Conservation (phyloP, 1,140 invertebrate genomes). For the Drosophila littoralis region DNA sequence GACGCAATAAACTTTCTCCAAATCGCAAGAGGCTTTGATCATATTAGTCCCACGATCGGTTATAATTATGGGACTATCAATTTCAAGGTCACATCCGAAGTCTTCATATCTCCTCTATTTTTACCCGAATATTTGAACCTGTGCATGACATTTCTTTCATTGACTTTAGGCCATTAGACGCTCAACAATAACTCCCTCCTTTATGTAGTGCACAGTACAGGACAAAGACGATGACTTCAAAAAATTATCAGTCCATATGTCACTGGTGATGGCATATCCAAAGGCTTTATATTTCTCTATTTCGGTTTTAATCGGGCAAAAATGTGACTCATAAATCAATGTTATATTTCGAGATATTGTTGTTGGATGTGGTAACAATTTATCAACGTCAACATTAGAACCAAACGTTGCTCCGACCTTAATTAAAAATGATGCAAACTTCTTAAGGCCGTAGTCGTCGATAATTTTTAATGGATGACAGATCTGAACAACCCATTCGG, state of each 20-base stretch:
- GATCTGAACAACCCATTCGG: constrained; percentile 28
- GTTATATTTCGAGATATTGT: constrained; percentile 24
- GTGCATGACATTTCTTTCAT: constrained; percentile 18
- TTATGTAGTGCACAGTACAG: constrained; percentile 13
- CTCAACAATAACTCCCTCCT: constrained; percentile 10
- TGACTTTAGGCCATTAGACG: constrained; percentile 13
- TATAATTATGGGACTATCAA: constrained; percentile 31
- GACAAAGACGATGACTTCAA: constrained; percentile 6
- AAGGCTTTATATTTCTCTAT: constrained; percentile 20
- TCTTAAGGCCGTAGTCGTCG: constrained; percentile 18
- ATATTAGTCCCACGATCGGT: constrained; percentile 39
- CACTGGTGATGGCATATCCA: constrained; percentile 17
- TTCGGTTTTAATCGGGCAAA: constrained; percentile 8
- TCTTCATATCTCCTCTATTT: constrained; percentile 10
- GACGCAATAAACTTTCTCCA: constrained; percentile 27
- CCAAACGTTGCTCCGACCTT: constrained; percentile 37
- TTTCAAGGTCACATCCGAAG: constrained; percentile 26
- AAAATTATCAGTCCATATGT: constrained; percentile 32
- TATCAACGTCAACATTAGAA: constrained; percentile 20
- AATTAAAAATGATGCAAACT: constrained; percentile 24
- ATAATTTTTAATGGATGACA: constrained; percentile 39
- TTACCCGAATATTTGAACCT: constrained; percentile 10
- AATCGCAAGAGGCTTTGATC: constrained; percentile 22
- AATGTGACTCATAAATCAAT: constrained; percentile 5
- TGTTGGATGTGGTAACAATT: constrained; percentile 32